Evolutionary conservation across 1,140 invertebrate genomes (phyloP).

Genomic region (Drosophila dunni): DNA sequence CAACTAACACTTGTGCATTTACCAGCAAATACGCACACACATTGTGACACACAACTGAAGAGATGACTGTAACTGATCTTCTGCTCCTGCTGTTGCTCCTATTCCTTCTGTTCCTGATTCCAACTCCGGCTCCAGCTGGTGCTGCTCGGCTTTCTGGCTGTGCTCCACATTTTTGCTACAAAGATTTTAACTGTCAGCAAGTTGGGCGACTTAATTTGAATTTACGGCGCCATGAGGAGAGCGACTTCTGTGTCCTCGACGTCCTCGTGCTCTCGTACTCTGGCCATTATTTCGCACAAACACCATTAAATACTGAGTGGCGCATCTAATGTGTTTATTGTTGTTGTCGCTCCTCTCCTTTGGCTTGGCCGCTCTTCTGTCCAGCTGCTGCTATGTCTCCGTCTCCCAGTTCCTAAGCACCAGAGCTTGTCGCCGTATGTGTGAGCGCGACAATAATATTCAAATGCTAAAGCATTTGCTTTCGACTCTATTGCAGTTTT

Average conservation of each 20-base stretch:
- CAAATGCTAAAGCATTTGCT: constrained; percentile 61
- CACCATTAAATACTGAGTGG: constrained; percentile 77
- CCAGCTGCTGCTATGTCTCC: background rate
- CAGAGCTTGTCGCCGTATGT: constrained; percentile 26
- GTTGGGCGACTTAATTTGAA: constrained; percentile 83
- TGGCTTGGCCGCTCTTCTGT: constrained; percentile 21
- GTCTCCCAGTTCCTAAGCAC: background rate
- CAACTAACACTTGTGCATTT: constrained; percentile 60
- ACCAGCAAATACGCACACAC: constrained; percentile 25
- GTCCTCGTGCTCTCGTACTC: constrained; percentile 10
- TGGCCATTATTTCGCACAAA: constrained; percentile 77
- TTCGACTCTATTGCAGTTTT: constrained; percentile 50
- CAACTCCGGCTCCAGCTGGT: background rate
- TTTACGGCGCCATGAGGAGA: constrained; percentile 77
- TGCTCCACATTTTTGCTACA: constrained; percentile 77
- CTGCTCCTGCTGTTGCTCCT: constrained; percentile 13
- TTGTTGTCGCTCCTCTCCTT: constrained; percentile 34
- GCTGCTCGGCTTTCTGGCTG: constrained; percentile 46
- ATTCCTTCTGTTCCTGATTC: background rate
- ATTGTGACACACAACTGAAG: constrained; percentile 22
- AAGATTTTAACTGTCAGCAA: constrained; percentile 83
- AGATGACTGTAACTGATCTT: constrained; percentile 60
- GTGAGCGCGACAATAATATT: constrained; percentile 75
- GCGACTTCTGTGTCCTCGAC: constrained; percentile 36
- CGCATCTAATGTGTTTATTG: constrained; percentile 54